A percentile compares a stretch with the other conserved stretches of the same genome.
Evolutionary conservation across 1,140 invertebrate species (phyloP).

Genomic region (Sycophaga agraensis): DNA sequence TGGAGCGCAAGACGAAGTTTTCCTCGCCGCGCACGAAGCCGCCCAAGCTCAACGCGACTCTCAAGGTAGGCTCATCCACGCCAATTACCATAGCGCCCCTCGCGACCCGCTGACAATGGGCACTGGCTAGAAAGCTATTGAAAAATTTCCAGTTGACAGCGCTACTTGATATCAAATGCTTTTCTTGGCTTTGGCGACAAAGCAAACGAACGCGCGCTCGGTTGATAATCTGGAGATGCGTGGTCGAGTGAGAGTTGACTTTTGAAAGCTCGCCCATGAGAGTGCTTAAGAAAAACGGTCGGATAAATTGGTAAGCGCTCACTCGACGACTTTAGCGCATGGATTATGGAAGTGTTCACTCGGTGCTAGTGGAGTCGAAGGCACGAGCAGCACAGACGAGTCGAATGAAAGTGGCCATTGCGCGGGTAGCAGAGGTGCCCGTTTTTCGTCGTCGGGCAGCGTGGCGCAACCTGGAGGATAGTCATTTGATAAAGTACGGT

Average conservation of each 20-base stretch:
- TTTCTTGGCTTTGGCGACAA: no score
- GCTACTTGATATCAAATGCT: no score
- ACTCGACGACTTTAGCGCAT: background rate
- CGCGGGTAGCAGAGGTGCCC: constrained; percentile 39
- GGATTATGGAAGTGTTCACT: background rate
- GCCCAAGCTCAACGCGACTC: constrained; percentile 72
- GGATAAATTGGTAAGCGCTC: no score
- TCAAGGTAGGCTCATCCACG: constrained; percentile 68
- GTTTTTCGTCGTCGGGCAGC: constrained; percentile 47
- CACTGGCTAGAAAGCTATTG: constrained; percentile 37
- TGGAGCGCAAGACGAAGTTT: constrained; percentile 65
- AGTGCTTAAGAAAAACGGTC: no score
- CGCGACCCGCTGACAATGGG: constrained; percentile 48
- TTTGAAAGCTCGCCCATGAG: no score
- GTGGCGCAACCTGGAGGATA: constrained; percentile 49
- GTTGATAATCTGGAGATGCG: no score
- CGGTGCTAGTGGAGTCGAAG: background rate
- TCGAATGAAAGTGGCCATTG: constrained; percentile 44
- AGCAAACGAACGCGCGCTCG: no score
- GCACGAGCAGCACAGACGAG: background rate
- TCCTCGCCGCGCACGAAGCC: constrained; percentile 71
- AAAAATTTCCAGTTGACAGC: no score
- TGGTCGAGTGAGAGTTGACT: no score
- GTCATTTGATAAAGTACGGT: constrained; percentile 30
- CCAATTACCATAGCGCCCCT: constrained; percentile 46